Conservation (phyloP, 2,113 vertebrate species). For the Equus quagga region DNA sequence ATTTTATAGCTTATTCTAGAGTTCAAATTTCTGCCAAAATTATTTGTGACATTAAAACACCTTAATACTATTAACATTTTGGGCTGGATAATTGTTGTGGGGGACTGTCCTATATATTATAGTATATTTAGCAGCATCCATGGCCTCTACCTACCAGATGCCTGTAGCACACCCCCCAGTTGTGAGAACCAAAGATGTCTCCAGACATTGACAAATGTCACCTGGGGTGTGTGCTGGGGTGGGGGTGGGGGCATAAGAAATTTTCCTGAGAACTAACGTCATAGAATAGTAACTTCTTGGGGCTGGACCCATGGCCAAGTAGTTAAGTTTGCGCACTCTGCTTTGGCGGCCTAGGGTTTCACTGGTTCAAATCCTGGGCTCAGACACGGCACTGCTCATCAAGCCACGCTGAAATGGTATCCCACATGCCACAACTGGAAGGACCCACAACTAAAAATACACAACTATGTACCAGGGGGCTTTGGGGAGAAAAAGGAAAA, state of each 20-base stretch:
- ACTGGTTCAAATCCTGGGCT: too few species aligned
- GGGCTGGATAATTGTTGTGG: neutral
- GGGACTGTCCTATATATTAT: neutral
- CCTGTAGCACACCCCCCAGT: neutral
- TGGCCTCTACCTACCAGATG: neutral
- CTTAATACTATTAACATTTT: neutral
- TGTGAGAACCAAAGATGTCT: conserved; percentile 46
- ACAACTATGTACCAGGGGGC: too few species aligned
- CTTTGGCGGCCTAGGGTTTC: too few species aligned
- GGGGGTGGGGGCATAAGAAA: neutral
- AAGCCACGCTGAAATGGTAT: too few species aligned
- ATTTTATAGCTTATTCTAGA: conserved; percentile 10
- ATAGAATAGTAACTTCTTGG: neutral
- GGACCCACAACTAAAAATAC: too few species aligned
- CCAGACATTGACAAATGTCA: neutral
- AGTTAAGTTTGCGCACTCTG: too few species aligned
- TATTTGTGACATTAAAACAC: neutral
- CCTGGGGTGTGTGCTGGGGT: neutral
- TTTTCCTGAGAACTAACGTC: neutral
- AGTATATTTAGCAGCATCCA: neutral
- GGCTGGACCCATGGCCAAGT: too few species aligned
- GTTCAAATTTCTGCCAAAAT: conserved; percentile 42
- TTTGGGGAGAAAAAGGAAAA: too few species aligned
- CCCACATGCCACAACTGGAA: too few species aligned
- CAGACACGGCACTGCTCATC: too few species aligned